Base-by-base conservation (phyloP, 2,888 invertebrate genomes). In the Dioctria rufipes region DNA sequence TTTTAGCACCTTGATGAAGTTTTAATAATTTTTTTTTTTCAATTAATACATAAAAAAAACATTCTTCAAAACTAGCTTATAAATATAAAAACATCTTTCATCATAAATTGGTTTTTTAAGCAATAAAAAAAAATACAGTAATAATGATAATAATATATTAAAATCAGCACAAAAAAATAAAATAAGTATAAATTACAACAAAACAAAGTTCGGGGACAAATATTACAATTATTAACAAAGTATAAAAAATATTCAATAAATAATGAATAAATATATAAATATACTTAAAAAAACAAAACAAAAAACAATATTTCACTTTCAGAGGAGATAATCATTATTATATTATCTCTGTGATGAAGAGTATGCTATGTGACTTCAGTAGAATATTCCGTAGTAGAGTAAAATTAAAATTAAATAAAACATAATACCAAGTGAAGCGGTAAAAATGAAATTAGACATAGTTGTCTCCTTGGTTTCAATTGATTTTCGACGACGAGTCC, bases 361-460 rank as follows among this genome's bases (percentile, higher is more conserved):
- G 46, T 13, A 13, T 37, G 37, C 8, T 13, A 13, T 37, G 37
- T 13, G 9, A 5, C 37, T n/a, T 78, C 61, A 63, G 13, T 42
- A 73, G 39, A 4, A 65, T 42, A 79, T 37, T 43, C 40, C 43
- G 25, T 58, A 67, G 54, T 79, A 79, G 3, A 88, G 84, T 83
- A 82, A 82, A 82, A 82, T 84, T 81, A 84, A 58, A 54, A 84
- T 80, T 80, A 82, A 80, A 80, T 84, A 84, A 81, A 84, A 84
- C 63, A 83, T 63, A 58, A 84, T 82, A 78, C 84, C 84, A 66
- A 83, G 60, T 81, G 83, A 82, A 82, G 84, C 83, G 73, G 84
- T 83, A 61, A 84, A 37, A 58, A 84, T 61, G 78, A 71, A 78
- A 49, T 66, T 51, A 13, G 43, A 39, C n/a, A 39, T 46, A 37